phyloP scores from a whole-genome alignment of 2,888 invertebrate genomes.

The Agonopterix alstromeriana region DNA sequence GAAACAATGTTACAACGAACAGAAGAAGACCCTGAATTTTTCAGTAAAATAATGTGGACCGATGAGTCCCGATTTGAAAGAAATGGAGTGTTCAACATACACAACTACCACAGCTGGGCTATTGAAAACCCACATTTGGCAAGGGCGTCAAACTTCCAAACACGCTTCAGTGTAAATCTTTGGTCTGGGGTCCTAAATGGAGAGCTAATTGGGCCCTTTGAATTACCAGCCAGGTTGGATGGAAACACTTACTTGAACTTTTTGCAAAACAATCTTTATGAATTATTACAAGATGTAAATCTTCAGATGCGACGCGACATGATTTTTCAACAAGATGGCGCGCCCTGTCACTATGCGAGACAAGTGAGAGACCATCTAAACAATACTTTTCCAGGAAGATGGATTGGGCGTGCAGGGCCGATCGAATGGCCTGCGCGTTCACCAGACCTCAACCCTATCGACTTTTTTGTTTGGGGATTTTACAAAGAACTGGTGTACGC shows the following conservation, averaged over 20 bases:
- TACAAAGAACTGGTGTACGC: conserved; percentile 11
- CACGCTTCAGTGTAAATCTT: conserved; percentile 10
- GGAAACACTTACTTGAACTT: conserved; percentile 1
- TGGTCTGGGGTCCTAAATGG: conserved; percentile 11
- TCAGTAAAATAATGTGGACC: conserved; percentile 17
- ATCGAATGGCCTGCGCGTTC: conserved; percentile 12
- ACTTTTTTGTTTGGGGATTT: conserved; percentile 12
- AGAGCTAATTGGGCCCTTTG: conserved; percentile 8
- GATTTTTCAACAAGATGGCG: conserved; percentile 8
- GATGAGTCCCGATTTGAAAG: conserved; percentile 17
- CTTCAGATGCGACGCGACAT: conserved; percentile 1
- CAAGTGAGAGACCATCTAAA: conserved; percentile 8
- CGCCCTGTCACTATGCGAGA: conserved; percentile 1
- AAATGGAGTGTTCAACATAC: conserved; percentile 17
- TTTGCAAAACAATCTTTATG: neutral
- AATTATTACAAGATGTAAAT: conserved; percentile 5
- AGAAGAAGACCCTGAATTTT: conserved; percentile 13
- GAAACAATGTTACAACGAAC: conserved; percentile 9
- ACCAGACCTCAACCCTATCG: conserved; percentile 13
- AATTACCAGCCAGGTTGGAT: conserved; percentile 5
- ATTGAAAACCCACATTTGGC: conserved; percentile 12
- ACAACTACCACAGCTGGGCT: conserved; percentile 20
- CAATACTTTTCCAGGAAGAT: conserved; percentile 8
- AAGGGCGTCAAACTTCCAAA: conserved; percentile 11
- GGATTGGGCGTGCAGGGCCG: conserved; percentile 15